Evolutionary conservation across 2,797 vertebrate genomes (phyloP).

Genomic region (Etheostoma perlongum): DNA sequence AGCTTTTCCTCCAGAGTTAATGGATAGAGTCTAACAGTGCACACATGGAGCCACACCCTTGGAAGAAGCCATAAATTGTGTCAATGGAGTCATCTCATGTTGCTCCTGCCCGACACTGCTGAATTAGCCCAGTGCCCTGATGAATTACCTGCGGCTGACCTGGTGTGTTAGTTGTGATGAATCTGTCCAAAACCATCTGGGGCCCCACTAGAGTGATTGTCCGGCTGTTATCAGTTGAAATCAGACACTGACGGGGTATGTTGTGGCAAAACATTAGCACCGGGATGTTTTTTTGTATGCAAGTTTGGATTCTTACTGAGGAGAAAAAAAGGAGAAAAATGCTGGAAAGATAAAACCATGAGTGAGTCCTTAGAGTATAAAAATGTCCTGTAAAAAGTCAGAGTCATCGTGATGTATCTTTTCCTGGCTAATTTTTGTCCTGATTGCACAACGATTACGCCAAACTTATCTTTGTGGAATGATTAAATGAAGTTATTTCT

Average conservation of each 20-base stretch:
- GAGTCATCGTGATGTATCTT: slow-evolving; percentile 11
- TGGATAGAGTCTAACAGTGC: neutral
- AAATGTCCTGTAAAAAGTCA: neutral
- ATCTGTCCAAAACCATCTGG: slow-evolving; percentile 96
- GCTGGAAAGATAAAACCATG: slow-evolving; percentile 12
- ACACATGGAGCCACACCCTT: slow-evolving; percentile 10
- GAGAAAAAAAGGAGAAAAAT: neutral
- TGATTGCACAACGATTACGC: slow-evolving; percentile 10
- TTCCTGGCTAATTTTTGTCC: slow-evolving; percentile 13
- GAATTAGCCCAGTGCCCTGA: slow-evolving; percentile 90
- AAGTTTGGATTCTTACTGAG: slow-evolving; percentile 52
- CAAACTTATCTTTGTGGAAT: slow-evolving; percentile 24
- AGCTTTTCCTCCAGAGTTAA: slow-evolving; percentile 36
- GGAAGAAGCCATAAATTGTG: slow-evolving; percentile 65
- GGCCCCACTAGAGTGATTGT: slow-evolving; percentile 90
- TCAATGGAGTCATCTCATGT: slow-evolving; percentile 63
- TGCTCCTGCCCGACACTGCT: slow-evolving; percentile 72
- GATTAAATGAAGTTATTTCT: slow-evolving; percentile 24
- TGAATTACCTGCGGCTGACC: slow-evolving; percentile 94
- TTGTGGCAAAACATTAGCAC: slow-evolving; percentile 83
- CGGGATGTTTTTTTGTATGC: slow-evolving; percentile 80
- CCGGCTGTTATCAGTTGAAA: slow-evolving; percentile 89
- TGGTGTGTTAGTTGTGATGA: slow-evolving; percentile 91
- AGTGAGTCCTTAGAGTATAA: neutral
- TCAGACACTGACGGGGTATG: slow-evolving; percentile 85